Base-by-base conservation (phyloP, 2,888 invertebrate genomes). In the Polyommatus iphigenia region DNA sequence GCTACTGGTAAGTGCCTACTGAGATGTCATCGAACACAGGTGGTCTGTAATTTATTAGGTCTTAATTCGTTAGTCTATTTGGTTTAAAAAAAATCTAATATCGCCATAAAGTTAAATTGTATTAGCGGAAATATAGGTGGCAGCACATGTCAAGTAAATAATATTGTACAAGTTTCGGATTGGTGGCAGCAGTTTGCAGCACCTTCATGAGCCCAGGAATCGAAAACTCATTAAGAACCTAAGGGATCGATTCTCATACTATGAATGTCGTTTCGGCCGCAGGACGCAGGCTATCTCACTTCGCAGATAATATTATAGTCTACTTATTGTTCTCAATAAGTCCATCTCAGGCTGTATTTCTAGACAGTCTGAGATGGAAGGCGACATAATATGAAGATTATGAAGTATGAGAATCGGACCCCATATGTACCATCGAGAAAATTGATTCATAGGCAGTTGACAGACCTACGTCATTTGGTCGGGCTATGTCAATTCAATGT, bases 1-100 rank as follows among this genome's bases (percentile, higher is more conserved):
- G 77, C 77, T 77, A 72, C 77, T 57, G n/a, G 77, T 29, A 18
- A 29, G 13, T 73, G 73, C 73, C 75, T 15, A 50, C 75, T 29
- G 54, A 50, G 54, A 50, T 50, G 75, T 75, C 73, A 36, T 72
- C 36, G 20, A 72, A 72, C 72, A 72, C 41, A 72, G 41, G 72
- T 72, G 72, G 72, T 72, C 72, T 72, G 41, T 41, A 20, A 41
- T 72, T 72, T 41, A 72, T 72, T 67, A 18, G 67, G 67, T 67
- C 67, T 67, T 67, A 67, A 29, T 67, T 32, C 6, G 15, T 29
- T 32, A 67, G 29, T 24, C 13, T 67, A 13, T 62, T 67, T 67
- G 20, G 13, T 13, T 24, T 1, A 67, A 24, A 62, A 62, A 59
- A 67, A 13, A 67, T 4, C 24, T 20, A n/a, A 59, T 59, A n/a